A percentile compares a stretch with the other conserved stretches of the same genome.
Evolutionary conservation across 53 echinoderm and acorn worm genomes (phyloP).

Genomic region (Pentamera pediparva): DNA sequence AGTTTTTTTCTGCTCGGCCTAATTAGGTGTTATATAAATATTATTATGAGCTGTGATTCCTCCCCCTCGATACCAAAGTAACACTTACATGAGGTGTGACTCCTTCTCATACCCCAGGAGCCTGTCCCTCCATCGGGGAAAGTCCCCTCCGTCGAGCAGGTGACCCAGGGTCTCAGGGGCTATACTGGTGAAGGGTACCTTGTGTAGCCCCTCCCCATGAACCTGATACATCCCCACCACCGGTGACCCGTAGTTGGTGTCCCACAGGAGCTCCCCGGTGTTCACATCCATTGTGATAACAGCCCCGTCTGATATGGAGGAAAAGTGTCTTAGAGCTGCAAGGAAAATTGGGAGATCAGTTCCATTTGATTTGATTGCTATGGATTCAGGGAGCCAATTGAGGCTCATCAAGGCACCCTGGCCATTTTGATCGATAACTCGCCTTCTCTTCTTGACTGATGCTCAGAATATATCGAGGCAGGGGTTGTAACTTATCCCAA

Average conservation of each 20-base stretch:
- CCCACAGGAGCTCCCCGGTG: conserved; percentile 88
- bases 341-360: too few relatives aligned
- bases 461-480: too few relatives aligned
- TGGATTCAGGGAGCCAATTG: too few relatives aligned
- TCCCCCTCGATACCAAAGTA: not conserved
- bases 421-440: too few relatives aligned
- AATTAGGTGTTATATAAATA: too few relatives aligned
- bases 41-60: not conserved
- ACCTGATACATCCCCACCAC: conserved; percentile 92
- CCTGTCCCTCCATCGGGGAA: conserved; percentile 72
- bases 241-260: conserved; percentile 74
- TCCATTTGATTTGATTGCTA: too few relatives aligned
- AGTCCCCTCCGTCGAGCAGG: conserved; percentile 66
- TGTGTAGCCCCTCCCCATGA: conserved; percentile 70
- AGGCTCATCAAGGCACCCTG: too few relatives aligned
- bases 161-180: conserved; percentile 71
- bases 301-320: conserved; percentile 78
- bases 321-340: conserved; percentile 75
- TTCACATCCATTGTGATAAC: conserved; percentile 75
- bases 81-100: conserved; percentile 46
- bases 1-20: too few relatives aligned
- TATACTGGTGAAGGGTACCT: conserved; percentile 63
- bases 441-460: too few relatives aligned
- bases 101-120: conserved; percentile 63
- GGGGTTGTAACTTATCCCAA: too few relatives aligned